Conservation (phyloP, 1,140 invertebrate genomes). For the Diabrotica virgifera region DNA sequence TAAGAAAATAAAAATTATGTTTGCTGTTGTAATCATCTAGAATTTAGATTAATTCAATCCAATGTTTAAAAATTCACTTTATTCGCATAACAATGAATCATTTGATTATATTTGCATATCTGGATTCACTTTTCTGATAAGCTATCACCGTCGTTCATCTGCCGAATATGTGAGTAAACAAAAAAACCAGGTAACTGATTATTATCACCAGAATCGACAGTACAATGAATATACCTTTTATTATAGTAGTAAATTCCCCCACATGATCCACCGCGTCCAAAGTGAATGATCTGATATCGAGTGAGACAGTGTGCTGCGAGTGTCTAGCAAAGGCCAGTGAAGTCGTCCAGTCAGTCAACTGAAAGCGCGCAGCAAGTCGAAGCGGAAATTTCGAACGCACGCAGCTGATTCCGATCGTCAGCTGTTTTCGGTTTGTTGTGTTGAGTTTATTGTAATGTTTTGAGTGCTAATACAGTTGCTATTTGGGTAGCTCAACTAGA, state of each 20-base stretch:
- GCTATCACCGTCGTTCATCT: too few species aligned
- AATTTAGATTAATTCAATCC: too few species aligned
- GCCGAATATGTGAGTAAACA: background rate
- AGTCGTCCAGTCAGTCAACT: conserved; percentile 10
- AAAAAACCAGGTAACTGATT: background rate
- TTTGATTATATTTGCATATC: too few species aligned
- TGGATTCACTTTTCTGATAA: too few species aligned
- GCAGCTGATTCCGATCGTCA: conserved; percentile 14
- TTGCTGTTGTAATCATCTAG: too few species aligned
- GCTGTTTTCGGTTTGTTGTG: conserved; percentile 18
- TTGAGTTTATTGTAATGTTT: background rate
- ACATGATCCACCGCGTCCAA: conserved; percentile 2
- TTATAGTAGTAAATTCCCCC: conserved; percentile 4
- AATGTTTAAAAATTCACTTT: too few species aligned
- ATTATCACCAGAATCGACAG: background rate
- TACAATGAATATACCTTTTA: background rate
- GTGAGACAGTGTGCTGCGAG: background rate
- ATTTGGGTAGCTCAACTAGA: background rate
- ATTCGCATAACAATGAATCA: too few species aligned
- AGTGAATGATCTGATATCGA: conserved; percentile 24
- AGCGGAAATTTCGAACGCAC: conserved; percentile 5
- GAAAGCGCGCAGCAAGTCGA: conserved; percentile 1
- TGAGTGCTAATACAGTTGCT: background rate
- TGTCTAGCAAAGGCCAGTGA: conserved; percentile 11
- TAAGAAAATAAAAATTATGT: too few species aligned